A percentile compares a stretch with the other conserved stretches of the same genome.
Conservation (phyloP, 2,113 vertebrate genomes). For the Podilymbus podiceps region DNA sequence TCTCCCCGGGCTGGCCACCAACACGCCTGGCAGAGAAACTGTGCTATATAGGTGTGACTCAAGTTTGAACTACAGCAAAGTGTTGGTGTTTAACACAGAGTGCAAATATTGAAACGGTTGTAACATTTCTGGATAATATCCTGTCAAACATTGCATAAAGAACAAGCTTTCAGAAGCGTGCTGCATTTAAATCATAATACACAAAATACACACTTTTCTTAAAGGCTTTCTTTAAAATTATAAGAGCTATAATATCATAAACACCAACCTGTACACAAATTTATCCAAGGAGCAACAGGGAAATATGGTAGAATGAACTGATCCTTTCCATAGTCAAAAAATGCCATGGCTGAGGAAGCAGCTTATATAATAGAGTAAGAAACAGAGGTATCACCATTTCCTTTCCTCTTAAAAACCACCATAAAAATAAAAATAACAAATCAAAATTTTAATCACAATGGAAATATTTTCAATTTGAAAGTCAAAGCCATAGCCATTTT, state of each 20-base stretch:
- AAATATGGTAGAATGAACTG: neutral
- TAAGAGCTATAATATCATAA: neutral
- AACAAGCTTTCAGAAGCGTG: too few relatives aligned
- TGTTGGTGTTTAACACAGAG: neutral
- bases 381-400: neutral
- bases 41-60: neutral
- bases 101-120: too few relatives aligned
- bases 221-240: neutral
- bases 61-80: neutral
- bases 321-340: neutral
- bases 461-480: neutral
- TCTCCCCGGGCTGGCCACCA: accelerated
- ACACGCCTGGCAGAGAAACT: neutral
- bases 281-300: neutral
- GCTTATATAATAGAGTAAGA: neutral
- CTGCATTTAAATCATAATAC: too few relatives aligned
- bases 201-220: too few relatives aligned
- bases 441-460: neutral
- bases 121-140: too few relatives aligned
- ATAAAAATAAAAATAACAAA: neutral
- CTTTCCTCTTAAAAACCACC: neutral
- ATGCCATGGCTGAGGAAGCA: neutral
- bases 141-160: too few relatives aligned
- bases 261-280: neutral
- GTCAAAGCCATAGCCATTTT: neutral